These are phyloP conservation scores for Lasioglossum villosulum DNA, from an alignment of 2,888 invertebrate genomes.

Conservation along the genomic window DNA sequence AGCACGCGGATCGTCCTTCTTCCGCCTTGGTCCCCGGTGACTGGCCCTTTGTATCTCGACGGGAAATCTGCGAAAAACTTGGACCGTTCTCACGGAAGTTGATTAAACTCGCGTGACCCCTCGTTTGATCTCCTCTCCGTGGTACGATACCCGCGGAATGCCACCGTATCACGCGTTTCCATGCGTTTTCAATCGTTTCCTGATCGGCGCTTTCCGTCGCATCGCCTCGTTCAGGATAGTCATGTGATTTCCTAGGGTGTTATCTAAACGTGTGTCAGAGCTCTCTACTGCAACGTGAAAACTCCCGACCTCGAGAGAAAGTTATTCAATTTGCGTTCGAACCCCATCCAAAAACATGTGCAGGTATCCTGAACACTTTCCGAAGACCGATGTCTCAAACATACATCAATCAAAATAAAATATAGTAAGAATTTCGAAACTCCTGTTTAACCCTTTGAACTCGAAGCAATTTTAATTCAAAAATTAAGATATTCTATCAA, in stretches of 20 bases:
- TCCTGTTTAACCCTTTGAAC: neutral
- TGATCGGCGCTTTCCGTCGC: neutral
- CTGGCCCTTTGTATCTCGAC: slow-evolving; percentile 17
- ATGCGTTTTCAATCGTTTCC: neutral
- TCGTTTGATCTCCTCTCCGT: slow-evolving; percentile 7
- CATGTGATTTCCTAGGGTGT: neutral
- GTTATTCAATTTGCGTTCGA: neutral
- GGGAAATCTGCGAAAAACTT: slow-evolving; percentile 36
- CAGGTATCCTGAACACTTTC: neutral
- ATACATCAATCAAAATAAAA: neutral
- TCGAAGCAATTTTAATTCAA: no score
- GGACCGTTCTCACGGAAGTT: slow-evolving; percentile 36
- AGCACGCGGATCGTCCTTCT: neutral
- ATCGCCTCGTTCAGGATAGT: neutral
- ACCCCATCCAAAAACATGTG: neutral
- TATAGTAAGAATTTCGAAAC: neutral
- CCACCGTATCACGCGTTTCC: slow-evolving; percentile 9
- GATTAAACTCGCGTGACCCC: slow-evolving; percentile 55
- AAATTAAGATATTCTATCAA: no score
- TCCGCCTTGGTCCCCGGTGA: neutral
- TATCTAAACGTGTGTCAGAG: neutral
- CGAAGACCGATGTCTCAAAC: neutral
- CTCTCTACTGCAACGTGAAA: neutral
- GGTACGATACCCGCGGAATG: slow-evolving; percentile 5
- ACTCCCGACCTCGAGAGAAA: neutral